phyloP scores from a whole-genome alignment of 1,140 invertebrate species.

The Nephila pilipes region DNA sequence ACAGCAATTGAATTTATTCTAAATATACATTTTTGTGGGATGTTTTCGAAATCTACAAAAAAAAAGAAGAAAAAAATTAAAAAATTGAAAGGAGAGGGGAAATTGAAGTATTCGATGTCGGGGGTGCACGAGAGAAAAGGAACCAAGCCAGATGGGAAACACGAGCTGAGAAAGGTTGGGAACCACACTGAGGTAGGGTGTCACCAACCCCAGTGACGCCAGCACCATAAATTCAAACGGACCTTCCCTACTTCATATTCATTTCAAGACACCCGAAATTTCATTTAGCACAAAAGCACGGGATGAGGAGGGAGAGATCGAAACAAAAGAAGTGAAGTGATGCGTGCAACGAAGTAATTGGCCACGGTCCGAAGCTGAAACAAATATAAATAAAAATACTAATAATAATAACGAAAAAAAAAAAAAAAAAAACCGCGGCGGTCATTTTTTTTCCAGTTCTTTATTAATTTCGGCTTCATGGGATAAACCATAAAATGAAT shows the following conservation, averaged over 20 bases:
- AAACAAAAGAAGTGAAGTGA: constrained; percentile 27
- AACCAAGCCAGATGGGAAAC: no score
- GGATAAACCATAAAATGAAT: constrained; percentile 18
- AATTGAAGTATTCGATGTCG: no score
- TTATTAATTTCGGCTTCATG: constrained; percentile 3
- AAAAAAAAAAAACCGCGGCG: background rate
- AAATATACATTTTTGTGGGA: no score
- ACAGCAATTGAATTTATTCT: no score
- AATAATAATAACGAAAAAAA: background rate
- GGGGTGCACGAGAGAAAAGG: no score
- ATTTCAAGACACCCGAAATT: constrained; percentile 10
- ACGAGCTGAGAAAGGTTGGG: no score
- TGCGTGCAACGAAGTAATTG: background rate
- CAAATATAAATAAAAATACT: no score
- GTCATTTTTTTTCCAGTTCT: background rate
- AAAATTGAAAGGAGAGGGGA: no score
- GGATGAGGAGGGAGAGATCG: background rate
- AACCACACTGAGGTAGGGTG: no score
- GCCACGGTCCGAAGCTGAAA: background rate
- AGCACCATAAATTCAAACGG: background rate
- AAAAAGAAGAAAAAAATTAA: no score
- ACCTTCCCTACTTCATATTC: background rate
- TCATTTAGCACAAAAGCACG: background rate
- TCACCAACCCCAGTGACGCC: no score
- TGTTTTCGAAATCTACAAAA: no score